Evolutionary conservation across 1,140 invertebrate genomes (phyloP), one percentile per base, ranked within the genome.

Genomic region (Psilanteris sp.): DNA sequence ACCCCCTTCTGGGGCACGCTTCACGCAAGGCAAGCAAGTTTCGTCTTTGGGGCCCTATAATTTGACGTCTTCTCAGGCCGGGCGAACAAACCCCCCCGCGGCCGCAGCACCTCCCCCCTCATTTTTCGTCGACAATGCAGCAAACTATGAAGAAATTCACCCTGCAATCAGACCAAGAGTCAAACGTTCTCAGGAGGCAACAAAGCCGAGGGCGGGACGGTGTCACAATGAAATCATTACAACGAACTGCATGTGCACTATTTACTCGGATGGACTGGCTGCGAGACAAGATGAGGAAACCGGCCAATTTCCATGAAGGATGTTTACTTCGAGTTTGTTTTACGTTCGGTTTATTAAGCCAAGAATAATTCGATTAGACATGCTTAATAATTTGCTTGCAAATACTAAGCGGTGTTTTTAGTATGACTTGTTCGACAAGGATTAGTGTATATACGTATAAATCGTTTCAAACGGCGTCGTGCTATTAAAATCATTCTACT

Each of bases 121-220:
- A 84, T 87, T 85, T 81, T 84, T 48, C 61, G 36, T 68, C 79
- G 79, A 88, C 86, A 88, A 88, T 87, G 82, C 81, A 48, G 78
- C 82, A 87, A 88, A 87, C 87, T 87, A 67, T 75, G 78, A 81
- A 83, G 87, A 88, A 83, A 88, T 86, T 88, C 83, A 88, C 87
- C 87, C 87, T 87, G 81, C 87, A 88, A 88, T 88, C 87, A 87
- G 67, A 46, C 62, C 55, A 54, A 57, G 57, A 85, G 85, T 86
- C 84, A 87, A 87, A 82, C 82, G 82, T 85, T 88, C 85, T 84
- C 87, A 88, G 80, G 82, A 76, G 18, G 44, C 41, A 66, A 81
- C 78, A 79, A 81, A 73, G 73, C 32, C 24, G 44, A 64, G 75
- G 79, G 79, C 79, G 81, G 79, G 66, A 54, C 79, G 73, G 29